Percentiles rank a stretch among this genome's conserved stretches.
These are phyloP conservation scores for Ophiodon elongatus DNA, from an alignment of 2,113 vertebrate genomes.

Conservation along the genomic window DNA sequence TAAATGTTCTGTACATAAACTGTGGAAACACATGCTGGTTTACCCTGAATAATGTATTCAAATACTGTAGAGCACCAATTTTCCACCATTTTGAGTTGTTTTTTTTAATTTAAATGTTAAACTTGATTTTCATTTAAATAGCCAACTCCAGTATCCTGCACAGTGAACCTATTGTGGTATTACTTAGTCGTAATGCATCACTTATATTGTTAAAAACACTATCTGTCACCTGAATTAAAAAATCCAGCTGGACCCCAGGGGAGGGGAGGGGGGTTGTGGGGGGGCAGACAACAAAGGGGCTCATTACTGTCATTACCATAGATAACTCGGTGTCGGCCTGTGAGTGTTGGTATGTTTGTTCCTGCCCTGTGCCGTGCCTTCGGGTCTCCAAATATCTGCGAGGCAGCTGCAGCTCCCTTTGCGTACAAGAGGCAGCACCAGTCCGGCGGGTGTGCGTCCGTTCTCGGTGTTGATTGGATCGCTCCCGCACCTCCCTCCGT, in stretches of 20 bases:
- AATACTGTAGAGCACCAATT: background rate
- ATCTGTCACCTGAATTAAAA: background rate
- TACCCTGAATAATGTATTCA: background rate
- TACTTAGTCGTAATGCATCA: no score
- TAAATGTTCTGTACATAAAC: background rate
- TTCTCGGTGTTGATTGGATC: constrained; percentile 75
- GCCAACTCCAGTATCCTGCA: background rate
- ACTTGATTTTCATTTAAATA: background rate
- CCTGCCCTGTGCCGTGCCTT: background rate
- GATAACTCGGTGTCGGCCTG: background rate
- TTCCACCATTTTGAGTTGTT: background rate
- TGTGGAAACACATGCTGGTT: background rate
- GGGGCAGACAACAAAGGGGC: background rate
- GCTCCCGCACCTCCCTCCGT: constrained; percentile 33
- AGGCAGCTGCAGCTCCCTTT: constrained; percentile 31
- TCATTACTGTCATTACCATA: background rate
- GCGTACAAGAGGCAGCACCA: background rate
- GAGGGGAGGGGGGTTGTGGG: no score
- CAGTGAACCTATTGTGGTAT: background rate
- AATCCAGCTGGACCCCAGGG: no score
- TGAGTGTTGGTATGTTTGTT: background rate
- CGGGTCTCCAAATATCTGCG: constrained; percentile 23
- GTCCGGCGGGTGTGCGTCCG: constrained; percentile 70
- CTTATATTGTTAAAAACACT: background rate
- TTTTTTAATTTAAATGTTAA: background rate